phyloP scores from a whole-genome alignment of 1,140 invertebrate species.

The Lanistes nyassanus region DNA sequence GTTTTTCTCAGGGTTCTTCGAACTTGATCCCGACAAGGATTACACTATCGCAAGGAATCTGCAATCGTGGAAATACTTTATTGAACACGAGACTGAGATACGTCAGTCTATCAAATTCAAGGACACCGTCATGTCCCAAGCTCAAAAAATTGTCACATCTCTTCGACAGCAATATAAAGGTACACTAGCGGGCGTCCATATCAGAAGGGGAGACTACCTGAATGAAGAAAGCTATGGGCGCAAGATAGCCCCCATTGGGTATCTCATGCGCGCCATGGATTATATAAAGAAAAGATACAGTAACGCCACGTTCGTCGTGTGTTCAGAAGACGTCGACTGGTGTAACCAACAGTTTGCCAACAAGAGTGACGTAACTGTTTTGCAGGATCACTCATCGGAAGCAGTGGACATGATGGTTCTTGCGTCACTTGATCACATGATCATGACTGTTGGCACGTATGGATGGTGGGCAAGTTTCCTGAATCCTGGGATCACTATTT shows the following conservation, averaged over 20 bases:
- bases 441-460: conserved; percentile 46
- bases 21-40: not conserved
- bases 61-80: conserved; percentile 7
- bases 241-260: not conserved
- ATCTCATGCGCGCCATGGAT: conserved; percentile 31
- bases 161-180: not conserved
- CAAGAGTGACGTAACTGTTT: conserved; percentile 16
- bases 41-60: not conserved
- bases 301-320: conserved; percentile 38
- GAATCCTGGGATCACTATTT: conserved; percentile 43
- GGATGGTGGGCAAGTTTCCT: conserved; percentile 53
- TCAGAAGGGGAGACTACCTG: conserved; percentile 6
- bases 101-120: not conserved
- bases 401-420: conserved; percentile 53
- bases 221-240: not conserved
- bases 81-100: not conserved
- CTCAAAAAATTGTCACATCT: not conserved
- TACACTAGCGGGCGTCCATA: not conserved
- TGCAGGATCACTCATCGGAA: conserved; percentile 4
- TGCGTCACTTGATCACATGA: conserved; percentile 43
- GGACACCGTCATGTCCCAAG: not conserved
- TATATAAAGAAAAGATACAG: conserved; percentile 32
- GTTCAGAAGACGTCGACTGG: conserved; percentile 44
- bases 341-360: conserved; percentile 18
- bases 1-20: not conserved